A percentile compares a stretch with the other conserved stretches of the same genome.
phyloP scores from a whole-genome alignment of 2,113 vertebrate genomes.

The Daphoenositta chrysoptera region DNA sequence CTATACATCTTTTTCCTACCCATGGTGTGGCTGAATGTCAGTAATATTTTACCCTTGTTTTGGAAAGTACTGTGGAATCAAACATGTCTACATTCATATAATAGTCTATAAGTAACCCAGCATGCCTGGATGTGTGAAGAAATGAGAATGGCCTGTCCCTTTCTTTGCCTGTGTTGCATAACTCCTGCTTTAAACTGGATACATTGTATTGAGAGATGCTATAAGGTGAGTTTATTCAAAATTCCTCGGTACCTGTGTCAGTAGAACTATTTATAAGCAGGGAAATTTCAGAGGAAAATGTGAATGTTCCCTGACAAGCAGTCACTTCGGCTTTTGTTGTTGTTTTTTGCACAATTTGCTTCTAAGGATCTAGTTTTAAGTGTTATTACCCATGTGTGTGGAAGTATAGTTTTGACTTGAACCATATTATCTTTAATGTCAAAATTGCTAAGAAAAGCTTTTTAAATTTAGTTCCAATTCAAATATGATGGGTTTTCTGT shows the following conservation, averaged over 20 bases:
- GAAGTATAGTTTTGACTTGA: constrained; percentile 53
- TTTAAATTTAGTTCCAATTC: constrained; percentile 60
- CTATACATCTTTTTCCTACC: background rate
- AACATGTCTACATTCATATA: background rate
- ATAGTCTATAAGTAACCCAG: background rate
- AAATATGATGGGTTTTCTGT: constrained; percentile 51
- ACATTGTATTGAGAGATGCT: constrained; percentile 23
- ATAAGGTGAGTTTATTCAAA: constrained; percentile 34
- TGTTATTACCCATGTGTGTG: constrained; percentile 29
- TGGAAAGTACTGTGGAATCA: background rate
- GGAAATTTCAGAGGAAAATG: constrained; percentile 26
- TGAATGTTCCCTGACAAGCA: constrained; percentile 58
- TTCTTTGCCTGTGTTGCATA: constrained; percentile 31
- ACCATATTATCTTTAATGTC: constrained; percentile 54
- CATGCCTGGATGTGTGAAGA: background rate
- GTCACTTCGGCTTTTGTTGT: constrained; percentile 29
- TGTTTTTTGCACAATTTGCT: constrained; percentile 15
- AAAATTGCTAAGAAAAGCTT: constrained; percentile 46
- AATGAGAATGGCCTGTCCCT: background rate
- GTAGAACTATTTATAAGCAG: constrained; percentile 37
- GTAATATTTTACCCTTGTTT: background rate
- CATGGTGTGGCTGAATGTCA: background rate
- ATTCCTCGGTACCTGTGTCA: constrained; percentile 14
- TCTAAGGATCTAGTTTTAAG: constrained; percentile 57
- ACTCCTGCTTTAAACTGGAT: constrained; percentile 31